A percentile compares a stretch with the other conserved stretches of the same genome.
phyloP scores from a whole-genome alignment of 2,113 vertebrate genomes.

The Strigops habroptila region DNA sequence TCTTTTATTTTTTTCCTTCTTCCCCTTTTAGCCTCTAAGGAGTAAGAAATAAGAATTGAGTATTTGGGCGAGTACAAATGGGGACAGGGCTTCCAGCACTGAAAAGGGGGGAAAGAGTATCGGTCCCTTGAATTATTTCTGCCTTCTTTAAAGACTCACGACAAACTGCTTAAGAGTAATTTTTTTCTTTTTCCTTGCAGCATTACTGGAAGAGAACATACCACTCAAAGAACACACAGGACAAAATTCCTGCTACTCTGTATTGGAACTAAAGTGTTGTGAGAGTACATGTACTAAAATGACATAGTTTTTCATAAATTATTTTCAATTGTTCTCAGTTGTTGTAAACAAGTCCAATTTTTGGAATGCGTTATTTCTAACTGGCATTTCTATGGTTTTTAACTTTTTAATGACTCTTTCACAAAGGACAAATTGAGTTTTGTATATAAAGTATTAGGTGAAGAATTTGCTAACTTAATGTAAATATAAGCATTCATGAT shows the following conservation, averaged over 20 bases:
- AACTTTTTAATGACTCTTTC: conserved; percentile 79
- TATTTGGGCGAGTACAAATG: not conserved
- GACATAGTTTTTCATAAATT: conserved; percentile 68
- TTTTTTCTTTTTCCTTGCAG: conserved; percentile 24
- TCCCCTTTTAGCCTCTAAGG: not conserved
- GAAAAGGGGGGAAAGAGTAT: not conserved
- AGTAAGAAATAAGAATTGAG: not conserved
- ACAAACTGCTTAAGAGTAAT: not conserved
- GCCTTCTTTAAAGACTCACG: not conserved
- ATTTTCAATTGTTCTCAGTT: conserved; percentile 68
- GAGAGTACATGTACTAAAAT: conserved; percentile 25
- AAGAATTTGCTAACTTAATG: conserved; percentile 78
- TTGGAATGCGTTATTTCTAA: conserved; percentile 74
- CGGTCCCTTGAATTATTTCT: not conserved
- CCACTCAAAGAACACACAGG: conserved; percentile 42
- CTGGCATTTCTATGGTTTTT: conserved; percentile 80
- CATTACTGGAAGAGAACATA: conserved; percentile 1
- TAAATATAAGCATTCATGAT: conserved; percentile 76
- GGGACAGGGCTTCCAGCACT: not conserved
- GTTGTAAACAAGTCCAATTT: conserved; percentile 70
- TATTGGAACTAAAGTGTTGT: conserved; percentile 52
- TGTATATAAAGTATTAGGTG: conserved; percentile 81
- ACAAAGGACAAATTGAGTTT: conserved; percentile 72
- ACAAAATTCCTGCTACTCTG: conserved; percentile 55
- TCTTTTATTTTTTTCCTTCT: not conserved